Conservation (phyloP, 2,888 invertebrate genomes). For the Erpobdella octoculata region DNA sequence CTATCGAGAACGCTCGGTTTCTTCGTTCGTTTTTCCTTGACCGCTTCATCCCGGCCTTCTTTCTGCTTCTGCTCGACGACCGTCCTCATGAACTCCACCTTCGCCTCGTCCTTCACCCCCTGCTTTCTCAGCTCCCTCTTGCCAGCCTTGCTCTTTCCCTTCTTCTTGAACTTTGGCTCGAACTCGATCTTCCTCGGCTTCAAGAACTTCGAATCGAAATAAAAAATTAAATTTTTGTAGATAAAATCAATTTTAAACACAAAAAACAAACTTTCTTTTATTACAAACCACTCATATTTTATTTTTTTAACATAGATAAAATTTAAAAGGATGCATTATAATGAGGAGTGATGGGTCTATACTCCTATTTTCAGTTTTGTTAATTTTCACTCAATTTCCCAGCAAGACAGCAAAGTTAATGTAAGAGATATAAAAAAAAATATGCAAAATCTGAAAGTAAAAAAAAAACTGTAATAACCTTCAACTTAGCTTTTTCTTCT, state of each 20-base stretch:
- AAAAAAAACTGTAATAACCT: constrained; percentile 40
- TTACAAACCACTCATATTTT: no score
- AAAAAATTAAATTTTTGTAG: background rate
- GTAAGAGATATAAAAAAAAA: background rate
- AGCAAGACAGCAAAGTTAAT: no score
- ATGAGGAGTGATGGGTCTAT: no score
- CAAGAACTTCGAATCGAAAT: constrained; percentile 55
- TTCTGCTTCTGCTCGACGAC: constrained; percentile 9
- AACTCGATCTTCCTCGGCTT: constrained; percentile 72
- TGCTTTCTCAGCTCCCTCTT: constrained; percentile 44
- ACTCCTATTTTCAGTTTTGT: background rate
- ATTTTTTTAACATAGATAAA: no score
- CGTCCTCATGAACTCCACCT: constrained; percentile 13
- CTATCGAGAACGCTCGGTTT: background rate
- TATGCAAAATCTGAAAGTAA: background rate
- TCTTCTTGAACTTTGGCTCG: constrained; percentile 68
- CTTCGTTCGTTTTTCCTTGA: background rate
- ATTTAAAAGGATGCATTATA: no score
- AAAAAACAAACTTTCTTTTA: no score
- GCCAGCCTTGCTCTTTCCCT: constrained; percentile 51
- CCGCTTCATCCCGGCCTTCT: background rate
- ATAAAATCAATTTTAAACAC: background rate
- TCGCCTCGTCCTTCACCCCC: constrained; percentile 39
- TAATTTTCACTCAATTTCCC: background rate
- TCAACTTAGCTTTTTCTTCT: constrained; percentile 59